phyloP scores from a whole-genome alignment of 1,140 invertebrate genomes.

The Holcopasites calliopsidis region DNA sequence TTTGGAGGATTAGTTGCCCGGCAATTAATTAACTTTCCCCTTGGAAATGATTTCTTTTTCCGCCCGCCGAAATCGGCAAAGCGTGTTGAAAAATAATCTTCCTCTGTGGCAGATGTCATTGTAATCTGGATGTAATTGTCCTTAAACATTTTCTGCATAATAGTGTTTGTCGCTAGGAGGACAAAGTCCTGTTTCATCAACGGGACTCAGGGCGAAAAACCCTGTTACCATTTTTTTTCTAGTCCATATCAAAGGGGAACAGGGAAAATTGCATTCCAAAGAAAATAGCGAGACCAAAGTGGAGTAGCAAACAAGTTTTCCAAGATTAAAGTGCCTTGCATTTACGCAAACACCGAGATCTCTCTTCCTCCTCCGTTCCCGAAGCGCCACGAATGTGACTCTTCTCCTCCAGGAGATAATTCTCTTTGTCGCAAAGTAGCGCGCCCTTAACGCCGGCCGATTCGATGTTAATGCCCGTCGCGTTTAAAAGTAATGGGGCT shows the following conservation, averaged over 20 bases:
- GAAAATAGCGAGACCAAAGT: not conserved
- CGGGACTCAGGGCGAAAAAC: not conserved
- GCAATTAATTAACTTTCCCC: no score
- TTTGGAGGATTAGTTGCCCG: not conserved
- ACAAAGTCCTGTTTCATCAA: not conserved
- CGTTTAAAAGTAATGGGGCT: constrained; percentile 16
- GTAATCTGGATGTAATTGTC: no score
- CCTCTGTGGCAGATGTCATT: no score
- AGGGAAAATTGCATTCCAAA: not conserved
- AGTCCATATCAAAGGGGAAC: not conserved
- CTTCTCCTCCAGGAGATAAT: not conserved
- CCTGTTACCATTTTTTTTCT: not conserved
- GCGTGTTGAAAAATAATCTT: no score
- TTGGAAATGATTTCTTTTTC: no score
- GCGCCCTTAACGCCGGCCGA: constrained; percentile 14
- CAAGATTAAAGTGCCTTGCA: not conserved
- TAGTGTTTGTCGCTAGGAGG: no score
- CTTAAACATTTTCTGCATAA: no score
- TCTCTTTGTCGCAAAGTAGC: constrained; percentile 5
- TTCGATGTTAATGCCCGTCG: not conserved
- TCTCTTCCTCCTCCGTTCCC: no score
- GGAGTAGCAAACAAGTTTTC: not conserved
- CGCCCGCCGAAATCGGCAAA: no score
- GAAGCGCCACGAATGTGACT: not conserved
- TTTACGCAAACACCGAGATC: not conserved